Conservation (phyloP, 2,113 vertebrate genomes). For the Malaclemys terrapin region DNA sequence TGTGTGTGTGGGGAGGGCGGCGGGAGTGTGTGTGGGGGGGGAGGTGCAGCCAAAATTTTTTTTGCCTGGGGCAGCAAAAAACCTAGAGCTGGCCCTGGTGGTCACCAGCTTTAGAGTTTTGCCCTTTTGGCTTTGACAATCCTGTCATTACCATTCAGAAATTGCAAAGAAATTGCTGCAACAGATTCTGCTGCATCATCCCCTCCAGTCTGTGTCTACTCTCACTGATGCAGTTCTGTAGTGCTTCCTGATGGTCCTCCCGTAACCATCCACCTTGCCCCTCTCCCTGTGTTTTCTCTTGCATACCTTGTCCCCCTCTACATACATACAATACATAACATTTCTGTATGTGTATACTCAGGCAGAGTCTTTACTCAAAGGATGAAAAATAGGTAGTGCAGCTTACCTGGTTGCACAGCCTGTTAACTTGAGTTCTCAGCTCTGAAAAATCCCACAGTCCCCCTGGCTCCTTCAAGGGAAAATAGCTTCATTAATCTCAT, state of each 20-base stretch:
- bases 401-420: background rate
- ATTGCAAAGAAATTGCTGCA: background rate
- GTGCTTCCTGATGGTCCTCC: background rate
- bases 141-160: background rate
- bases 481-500: conserved; percentile 29
- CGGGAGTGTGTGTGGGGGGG: too few species aligned
- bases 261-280: background rate
- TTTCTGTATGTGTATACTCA: conserved; percentile 30
- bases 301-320: background rate
- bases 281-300: background rate
- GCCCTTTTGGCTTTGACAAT: background rate
- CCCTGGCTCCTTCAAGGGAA: background rate
- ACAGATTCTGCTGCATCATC: background rate
- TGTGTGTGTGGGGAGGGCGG: too few species aligned
- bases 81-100: too few species aligned
- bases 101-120: background rate
- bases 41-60: too few species aligned
- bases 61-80: too few species aligned
- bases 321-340: background rate
- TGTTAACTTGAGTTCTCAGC: conserved; percentile 25
- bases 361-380: conserved; percentile 28
- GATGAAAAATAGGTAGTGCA: conserved; percentile 13
- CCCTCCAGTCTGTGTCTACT: background rate
- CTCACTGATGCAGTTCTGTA: background rate
- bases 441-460: conserved; percentile 12